Percentiles rank a stretch among this genome's conserved stretches.
These are phyloP conservation scores for Leucopternis melanops DNA, from an alignment of 2,113 vertebrate species.

Conservation along the genomic window DNA sequence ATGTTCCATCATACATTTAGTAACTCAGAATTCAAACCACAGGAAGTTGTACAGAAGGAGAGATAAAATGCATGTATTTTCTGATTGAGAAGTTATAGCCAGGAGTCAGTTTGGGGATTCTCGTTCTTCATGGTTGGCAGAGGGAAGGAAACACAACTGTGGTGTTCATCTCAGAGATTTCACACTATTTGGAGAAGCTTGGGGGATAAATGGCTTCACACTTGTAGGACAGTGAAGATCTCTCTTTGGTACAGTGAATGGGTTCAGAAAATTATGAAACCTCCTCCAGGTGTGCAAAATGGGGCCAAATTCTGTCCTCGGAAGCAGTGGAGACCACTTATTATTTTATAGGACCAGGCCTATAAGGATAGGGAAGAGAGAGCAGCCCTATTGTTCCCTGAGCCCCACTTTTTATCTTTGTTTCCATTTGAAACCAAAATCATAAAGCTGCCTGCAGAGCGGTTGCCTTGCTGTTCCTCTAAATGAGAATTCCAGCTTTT, in stretches of 20 bases:
- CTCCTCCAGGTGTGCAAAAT: not conserved
- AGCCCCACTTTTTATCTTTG: constrained; percentile 62
- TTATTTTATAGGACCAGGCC: constrained; percentile 2
- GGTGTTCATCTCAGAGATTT: not conserved
- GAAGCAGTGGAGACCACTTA: not conserved
- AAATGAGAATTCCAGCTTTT: constrained; percentile 79
- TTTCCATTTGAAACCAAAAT: constrained; percentile 69
- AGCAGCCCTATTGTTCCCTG: constrained; percentile 15
- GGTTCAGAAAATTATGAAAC: not conserved
- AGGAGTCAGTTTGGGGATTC: not conserved
- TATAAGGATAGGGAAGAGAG: not conserved
- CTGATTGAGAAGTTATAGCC: not conserved
- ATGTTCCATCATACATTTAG: not conserved
- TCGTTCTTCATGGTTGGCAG: not conserved
- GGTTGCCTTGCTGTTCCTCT: constrained; percentile 69
- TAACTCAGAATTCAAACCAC: not conserved
- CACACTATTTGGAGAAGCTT: not conserved
- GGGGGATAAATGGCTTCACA: not conserved
- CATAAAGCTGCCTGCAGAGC: constrained; percentile 71
- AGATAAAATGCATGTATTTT: not conserved
- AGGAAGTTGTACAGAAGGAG: not conserved
- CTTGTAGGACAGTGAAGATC: not conserved
- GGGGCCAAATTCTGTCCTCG: not conserved
- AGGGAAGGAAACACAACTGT: not conserved
- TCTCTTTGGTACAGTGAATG: not conserved